These are phyloP conservation scores for Bos indicus DNA, from an alignment of 2,113 vertebrate species.

Conservation along the genomic window DNA sequence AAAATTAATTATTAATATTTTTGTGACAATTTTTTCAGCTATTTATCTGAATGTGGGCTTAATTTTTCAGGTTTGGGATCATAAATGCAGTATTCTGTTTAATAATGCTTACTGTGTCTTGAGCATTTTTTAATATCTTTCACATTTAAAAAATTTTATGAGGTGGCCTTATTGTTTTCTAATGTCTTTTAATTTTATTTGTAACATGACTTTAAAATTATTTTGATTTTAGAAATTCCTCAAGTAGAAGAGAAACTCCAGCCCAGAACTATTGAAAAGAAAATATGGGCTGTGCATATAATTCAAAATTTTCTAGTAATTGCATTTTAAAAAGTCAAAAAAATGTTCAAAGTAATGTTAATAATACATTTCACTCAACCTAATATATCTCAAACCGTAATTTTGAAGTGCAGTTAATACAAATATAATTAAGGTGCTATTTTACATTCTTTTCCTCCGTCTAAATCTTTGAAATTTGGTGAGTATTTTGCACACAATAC, in stretches of 20 bases:
- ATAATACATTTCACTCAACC: not conserved
- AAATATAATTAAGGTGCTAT: not conserved
- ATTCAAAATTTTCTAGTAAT: not conserved
- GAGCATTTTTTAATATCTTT: not conserved
- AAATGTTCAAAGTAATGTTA: not conserved
- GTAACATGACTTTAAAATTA: not conserved
- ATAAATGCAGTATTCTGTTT: not conserved
- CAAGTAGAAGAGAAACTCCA: not conserved
- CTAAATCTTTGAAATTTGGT: not conserved
- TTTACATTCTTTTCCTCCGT: not conserved
- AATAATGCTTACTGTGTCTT: not conserved
- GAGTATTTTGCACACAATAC: not conserved
- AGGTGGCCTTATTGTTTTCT: not conserved
- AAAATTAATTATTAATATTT: not conserved
- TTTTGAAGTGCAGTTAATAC: not conserved
- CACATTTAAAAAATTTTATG: not conserved
- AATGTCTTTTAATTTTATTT: not conserved
- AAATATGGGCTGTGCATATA: not conserved
- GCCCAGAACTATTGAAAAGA: not conserved
- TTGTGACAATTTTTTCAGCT: not conserved
- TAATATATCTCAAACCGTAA: not conserved
- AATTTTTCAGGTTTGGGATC: not conserved
- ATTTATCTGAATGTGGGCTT: not conserved
- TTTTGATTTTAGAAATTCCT: not conserved
- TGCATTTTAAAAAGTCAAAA: not conserved